A percentile compares a stretch with the other conserved stretches of the same genome.
These are phyloP conservation scores for Phrixothrix hirtus DNA, from an alignment of 2,888 invertebrate genomes.

Conservation along the genomic window DNA sequence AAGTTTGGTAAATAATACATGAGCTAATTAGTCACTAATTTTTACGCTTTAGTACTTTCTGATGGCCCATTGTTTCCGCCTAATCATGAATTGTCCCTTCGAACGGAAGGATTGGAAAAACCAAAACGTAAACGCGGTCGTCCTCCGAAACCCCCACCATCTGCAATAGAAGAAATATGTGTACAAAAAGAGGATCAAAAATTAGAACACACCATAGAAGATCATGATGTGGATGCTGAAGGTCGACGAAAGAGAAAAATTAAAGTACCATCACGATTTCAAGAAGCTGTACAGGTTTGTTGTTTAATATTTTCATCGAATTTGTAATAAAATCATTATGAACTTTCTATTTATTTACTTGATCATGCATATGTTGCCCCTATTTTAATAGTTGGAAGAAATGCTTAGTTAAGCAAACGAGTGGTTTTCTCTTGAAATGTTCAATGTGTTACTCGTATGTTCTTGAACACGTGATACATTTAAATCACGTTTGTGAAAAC, in stretches of 20 bases:
- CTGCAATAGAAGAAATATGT: conserved; percentile 29
- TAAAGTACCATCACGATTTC: conserved; percentile 67
- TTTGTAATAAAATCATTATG: too few relatives aligned
- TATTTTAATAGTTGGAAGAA: too few relatives aligned
- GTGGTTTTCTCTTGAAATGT: too few relatives aligned
- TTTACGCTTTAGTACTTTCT: conserved; percentile 61
- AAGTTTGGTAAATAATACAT: too few relatives aligned
- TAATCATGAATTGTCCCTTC: conserved; percentile 67
- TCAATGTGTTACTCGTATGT: too few relatives aligned
- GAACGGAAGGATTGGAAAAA: conserved; percentile 67
- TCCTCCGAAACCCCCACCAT: conserved; percentile 62
- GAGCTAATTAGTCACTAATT: too few relatives aligned
- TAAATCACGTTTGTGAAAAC: too few relatives aligned
- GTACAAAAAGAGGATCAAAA: conserved; percentile 32
- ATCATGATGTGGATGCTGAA: conserved; percentile 55
- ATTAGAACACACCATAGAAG: conserved; percentile 8
- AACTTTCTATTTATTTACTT: too few relatives aligned
- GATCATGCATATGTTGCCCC: too few relatives aligned
- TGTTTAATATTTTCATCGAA: too few relatives aligned
- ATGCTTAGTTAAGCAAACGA: too few relatives aligned
- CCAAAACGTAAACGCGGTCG: conserved; percentile 72
- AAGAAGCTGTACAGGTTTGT: conserved; percentile 61
- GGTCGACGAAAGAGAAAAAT: conserved; percentile 65
- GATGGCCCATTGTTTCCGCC: conserved; percentile 66
- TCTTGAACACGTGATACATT: too few relatives aligned